These are phyloP conservation scores for Peucedramus taeniatus DNA, from an alignment of 2,113 vertebrate species.

Conservation along the genomic window DNA sequence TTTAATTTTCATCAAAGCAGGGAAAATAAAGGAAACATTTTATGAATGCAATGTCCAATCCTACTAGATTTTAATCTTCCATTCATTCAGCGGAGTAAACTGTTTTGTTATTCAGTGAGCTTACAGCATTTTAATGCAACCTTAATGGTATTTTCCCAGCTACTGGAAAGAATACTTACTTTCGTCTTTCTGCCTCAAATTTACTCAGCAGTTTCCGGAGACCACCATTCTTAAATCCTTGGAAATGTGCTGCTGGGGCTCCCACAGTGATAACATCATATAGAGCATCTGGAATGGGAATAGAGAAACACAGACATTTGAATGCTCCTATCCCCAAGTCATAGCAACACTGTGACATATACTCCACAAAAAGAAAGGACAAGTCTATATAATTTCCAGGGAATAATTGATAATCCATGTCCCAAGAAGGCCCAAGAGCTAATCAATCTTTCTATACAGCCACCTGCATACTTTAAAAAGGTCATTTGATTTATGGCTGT, in stretches of 20 bases:
- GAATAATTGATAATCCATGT: neutral
- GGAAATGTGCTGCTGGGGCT: constrained; percentile 93
- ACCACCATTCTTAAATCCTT: constrained; percentile 96
- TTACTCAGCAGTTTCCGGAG: constrained; percentile 87
- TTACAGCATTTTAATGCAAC: neutral
- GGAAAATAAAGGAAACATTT: neutral
- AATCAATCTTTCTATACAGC: constrained; percentile 53
- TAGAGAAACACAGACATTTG: neutral
- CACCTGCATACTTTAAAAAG: constrained; percentile 50
- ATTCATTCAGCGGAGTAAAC: neutral
- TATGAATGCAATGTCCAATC: neutral
- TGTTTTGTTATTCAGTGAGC: neutral
- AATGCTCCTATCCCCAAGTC: neutral
- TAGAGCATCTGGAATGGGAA: constrained; percentile 80
- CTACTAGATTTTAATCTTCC: neutral
- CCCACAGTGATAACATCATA: constrained; percentile 96
- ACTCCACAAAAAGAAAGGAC: neutral
- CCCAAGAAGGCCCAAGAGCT: constrained; percentile 22
- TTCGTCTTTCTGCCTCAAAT: constrained; percentile 93
- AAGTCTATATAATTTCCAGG: neutral
- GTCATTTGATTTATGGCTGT: constrained; percentile 63
- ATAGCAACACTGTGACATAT: neutral
- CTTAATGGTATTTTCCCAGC: neutral
- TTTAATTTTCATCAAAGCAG: neutral
- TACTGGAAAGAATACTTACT: constrained; percentile 73